Base-by-base conservation (phyloP, 1,140 invertebrate genomes). In the Sarcophaga peregrina region DNA sequence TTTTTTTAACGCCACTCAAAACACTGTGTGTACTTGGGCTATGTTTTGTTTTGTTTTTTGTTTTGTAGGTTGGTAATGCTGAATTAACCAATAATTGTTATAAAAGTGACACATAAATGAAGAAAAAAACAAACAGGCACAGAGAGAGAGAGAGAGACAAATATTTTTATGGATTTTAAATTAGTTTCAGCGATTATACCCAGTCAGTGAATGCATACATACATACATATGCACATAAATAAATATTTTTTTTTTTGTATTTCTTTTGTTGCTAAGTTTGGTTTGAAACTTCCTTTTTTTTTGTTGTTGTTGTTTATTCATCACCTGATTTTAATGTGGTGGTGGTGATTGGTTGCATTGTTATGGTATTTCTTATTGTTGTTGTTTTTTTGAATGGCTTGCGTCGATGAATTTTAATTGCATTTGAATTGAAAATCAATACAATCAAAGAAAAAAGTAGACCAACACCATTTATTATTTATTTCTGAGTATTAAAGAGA, bases 71-170 rank as follows among this genome's bases (percentile, higher is more conserved):
- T 58, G 50, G 5, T 52, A 52, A 52, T 62, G 54, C 2, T 62
- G 54, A 9, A 68, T 68, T 20, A 68, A 17, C 17, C n/a, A 37
- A 37, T 37, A 37, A 37, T 68, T 25, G 17, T 68, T 20, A 68
- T 25, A 68, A 68, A 20, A 68, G n/a, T 68, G 62, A 68, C 62
- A 68, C 17, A 68, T 68, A 68, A 68, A 68, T 20, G 20, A 68
- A 68, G 9, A 68, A 58, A 58, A 13, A 37, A 37, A 37, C 1
- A 37, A 37, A 4, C 25, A 37, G 25, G 25, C 25, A 37, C 4
- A 37, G 4, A 37, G n/a, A n/a, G n/a, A n/a, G n/a, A n/a, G n/a
- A n/a, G n/a, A n/a, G n/a, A n/a, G 4, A 37, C 4, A 37, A 37
- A 37, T 37, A 58, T 58, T 58, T 58, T 1, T 58, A 37, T 37